A percentile compares a stretch with the other conserved stretches of the same genome.
phyloP scores from a whole-genome alignment of 2,113 vertebrate species.

The Spermophilus dauricus region DNA sequence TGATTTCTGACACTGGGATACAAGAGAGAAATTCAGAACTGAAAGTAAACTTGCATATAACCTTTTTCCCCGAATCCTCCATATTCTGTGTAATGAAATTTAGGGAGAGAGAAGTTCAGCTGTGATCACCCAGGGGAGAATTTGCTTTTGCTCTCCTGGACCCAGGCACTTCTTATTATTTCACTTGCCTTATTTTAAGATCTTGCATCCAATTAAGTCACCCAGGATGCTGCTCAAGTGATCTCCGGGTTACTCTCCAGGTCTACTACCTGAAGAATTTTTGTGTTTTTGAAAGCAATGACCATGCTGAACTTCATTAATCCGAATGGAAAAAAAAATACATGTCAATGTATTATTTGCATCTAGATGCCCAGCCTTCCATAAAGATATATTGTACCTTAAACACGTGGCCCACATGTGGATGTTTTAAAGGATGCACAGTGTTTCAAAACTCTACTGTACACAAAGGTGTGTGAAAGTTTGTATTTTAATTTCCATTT shows the following conservation, averaged over 20 bases:
- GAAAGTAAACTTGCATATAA: constrained; percentile 10
- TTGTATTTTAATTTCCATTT: background rate
- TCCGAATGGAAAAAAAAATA: background rate
- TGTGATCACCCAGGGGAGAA: background rate
- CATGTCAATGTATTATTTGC: too few species aligned
- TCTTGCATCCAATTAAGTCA: background rate
- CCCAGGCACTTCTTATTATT: background rate
- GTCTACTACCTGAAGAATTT: background rate
- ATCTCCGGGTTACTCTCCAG: background rate
- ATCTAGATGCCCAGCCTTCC: background rate
- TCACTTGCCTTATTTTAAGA: background rate
- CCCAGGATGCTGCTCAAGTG: background rate
- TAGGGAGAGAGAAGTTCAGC: background rate
- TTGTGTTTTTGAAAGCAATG: background rate
- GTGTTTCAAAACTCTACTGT: background rate
- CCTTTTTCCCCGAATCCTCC: background rate
- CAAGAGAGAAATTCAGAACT: constrained; percentile 17
- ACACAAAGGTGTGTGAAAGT: background rate
- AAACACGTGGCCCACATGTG: background rate
- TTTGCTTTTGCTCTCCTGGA: background rate
- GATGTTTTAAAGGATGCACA: background rate
- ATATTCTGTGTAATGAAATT: background rate
- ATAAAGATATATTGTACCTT: background rate
- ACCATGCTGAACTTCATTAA: background rate
- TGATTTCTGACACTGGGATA: constrained; percentile 8